Conservation (phyloP, 2,113 vertebrate species). For the Vulpes ferrilata region DNA sequence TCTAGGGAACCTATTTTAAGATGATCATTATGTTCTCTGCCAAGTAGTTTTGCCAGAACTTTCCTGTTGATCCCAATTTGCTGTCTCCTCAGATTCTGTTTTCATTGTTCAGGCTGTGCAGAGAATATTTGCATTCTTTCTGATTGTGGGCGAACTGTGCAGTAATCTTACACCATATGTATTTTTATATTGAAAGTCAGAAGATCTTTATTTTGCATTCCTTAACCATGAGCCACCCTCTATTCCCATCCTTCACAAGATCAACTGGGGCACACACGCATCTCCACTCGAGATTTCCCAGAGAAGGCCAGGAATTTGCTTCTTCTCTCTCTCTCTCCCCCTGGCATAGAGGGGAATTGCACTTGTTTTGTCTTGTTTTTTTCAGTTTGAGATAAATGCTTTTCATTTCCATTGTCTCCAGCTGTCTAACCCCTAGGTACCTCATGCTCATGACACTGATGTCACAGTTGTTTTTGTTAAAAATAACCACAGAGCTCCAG, state of each 20-base stretch:
- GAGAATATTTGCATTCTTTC: conserved; percentile 76
- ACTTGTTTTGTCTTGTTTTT: not conserved
- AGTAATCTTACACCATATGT: conserved; percentile 74
- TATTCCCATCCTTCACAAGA: conserved; percentile 45
- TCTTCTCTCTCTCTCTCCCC: not conserved
- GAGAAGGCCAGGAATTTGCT: not conserved
- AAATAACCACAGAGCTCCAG: not conserved
- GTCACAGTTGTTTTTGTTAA: not conserved
- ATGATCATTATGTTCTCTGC: conserved; percentile 65
- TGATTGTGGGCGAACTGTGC: not conserved
- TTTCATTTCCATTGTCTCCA: conserved; percentile 18
- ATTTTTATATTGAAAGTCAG: conserved; percentile 75
- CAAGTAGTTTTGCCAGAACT: conserved; percentile 65
- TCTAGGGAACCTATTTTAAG: conserved; percentile 73
- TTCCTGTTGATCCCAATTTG: conserved; percentile 63
- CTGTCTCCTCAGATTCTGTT: conserved; percentile 46
- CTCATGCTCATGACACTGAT: not conserved
- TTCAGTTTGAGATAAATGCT: not conserved
- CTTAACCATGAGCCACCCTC: conserved; percentile 62
- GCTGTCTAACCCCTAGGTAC: conserved; percentile 33
- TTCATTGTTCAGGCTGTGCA: conserved; percentile 37
- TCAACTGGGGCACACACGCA: not conserved
- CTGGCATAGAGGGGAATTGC: not conserved
- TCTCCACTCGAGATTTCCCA: conserved; percentile 42
- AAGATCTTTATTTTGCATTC: conserved; percentile 77